Evolutionary conservation across 2,113 vertebrate genomes (phyloP), one percentile per base, ranked within the genome.

Genomic region (Entosphenus tridentatus): DNA sequence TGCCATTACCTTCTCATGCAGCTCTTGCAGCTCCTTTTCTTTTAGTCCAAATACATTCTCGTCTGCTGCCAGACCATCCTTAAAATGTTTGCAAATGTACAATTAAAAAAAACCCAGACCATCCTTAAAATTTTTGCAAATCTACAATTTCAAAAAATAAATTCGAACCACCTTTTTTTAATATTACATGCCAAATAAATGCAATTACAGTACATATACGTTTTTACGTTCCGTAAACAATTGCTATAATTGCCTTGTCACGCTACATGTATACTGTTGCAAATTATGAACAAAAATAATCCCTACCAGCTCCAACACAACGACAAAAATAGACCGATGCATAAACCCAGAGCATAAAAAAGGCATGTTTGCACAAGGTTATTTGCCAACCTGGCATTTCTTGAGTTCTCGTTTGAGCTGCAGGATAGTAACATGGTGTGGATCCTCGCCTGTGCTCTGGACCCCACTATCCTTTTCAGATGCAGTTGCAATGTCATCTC

Each of bases 381-480:
- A 39, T 39, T 39, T 39, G 39, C 39, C 39, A 39, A 92, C 88
- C 88, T 91, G 83, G 76, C 79, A 86, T 78, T 82, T 82, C 72
- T 78, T 78, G 16, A 87, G 80, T 68, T 89, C 85, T 70, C 78
- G 79, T 72, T 81, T 83, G 58, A 86, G 80, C 68, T 87, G 82
- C 71, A 82, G 74, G 69, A 83, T 67, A 16, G 80, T 79, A 69
- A 77, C 57, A 62, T 81, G 78, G 71, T 80, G 76, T 7, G 75
- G 68, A 21, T 78, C 78, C 68, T 80, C 80, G 70, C 77, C 76
- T 58, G 58, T 55, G 10, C n/a, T 73, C 14, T 68, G 73, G n/a
- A 39, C 3, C 56, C 39, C 68, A 67, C 2, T 56, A 17, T 74
- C 75, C 70, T 71, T 73, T 72, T 75, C 74, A 68, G 73, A 70